A percentile compares a stretch with the other conserved stretches of the same genome.
phyloP scores from a whole-genome alignment of 1,140 invertebrate genomes.

The Drosophila triauraria region DNA sequence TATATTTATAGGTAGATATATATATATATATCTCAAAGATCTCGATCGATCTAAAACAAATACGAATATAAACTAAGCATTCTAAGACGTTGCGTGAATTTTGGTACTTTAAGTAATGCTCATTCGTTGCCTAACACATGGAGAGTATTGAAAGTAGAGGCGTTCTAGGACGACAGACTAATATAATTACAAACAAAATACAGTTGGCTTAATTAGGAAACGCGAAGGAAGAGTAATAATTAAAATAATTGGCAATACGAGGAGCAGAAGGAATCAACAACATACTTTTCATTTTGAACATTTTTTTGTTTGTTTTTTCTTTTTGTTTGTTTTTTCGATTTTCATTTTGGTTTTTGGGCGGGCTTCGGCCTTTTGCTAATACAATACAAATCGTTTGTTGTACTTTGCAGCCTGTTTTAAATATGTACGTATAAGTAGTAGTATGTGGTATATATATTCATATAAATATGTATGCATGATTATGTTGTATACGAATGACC shows the following conservation, averaged over 20 bases:
- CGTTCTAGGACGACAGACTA: conserved; percentile 54
- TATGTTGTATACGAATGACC: conserved; percentile 66
- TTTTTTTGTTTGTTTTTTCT: conserved; percentile 31
- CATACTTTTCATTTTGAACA: conserved; percentile 55
- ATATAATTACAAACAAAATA: conserved; percentile 65
- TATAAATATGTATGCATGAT: conserved; percentile 80
- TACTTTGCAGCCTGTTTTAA: conserved; percentile 68
- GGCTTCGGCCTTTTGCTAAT: conserved; percentile 70
- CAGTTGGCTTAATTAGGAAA: conserved; percentile 60
- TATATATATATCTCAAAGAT: not conserved
- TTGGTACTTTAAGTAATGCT: conserved; percentile 77
- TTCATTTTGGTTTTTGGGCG: conserved; percentile 71
- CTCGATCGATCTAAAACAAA: conserved; percentile 46
- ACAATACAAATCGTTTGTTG: conserved; percentile 76
- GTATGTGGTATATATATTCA: conserved; percentile 68
- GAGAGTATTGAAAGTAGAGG: conserved; percentile 68
- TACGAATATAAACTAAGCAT: conserved; percentile 51
- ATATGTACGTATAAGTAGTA: conserved; percentile 73
- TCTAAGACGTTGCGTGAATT: conserved; percentile 52
- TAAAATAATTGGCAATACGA: conserved; percentile 83
- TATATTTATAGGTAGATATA: conserved; percentile 47
- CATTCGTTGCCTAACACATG: conserved; percentile 71
- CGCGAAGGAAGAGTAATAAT: conserved; percentile 39
- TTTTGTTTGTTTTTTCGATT: conserved; percentile 33
- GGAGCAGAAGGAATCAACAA: conserved; percentile 75